Evolutionary conservation across 1,140 invertebrate species (phyloP).

Genomic region (Sesamia nonagrioides): DNA sequence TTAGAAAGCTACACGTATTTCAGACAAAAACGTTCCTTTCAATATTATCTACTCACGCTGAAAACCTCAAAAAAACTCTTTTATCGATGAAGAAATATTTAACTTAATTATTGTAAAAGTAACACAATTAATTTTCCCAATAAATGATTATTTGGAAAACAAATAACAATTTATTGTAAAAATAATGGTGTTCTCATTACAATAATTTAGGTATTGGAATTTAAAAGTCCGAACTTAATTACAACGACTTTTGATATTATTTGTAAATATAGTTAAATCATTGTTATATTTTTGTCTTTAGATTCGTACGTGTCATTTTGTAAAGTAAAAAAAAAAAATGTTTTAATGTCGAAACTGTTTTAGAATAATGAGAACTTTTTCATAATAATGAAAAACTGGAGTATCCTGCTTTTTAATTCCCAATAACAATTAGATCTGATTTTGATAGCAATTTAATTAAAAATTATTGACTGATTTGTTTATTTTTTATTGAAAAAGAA

Average conservation of each 20-base stretch:
- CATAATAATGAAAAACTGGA: background rate
- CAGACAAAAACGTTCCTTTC: too few species aligned
- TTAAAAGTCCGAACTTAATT: slow-evolving; percentile 43
- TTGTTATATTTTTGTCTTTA: slow-evolving; percentile 44
- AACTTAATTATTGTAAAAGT: slow-evolving; percentile 27
- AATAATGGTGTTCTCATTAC: slow-evolving; percentile 6
- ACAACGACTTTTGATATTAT: slow-evolving; percentile 49
- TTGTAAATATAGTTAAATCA: slow-evolving; percentile 49
- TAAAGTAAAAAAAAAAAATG: slow-evolving; percentile 24
- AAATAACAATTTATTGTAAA: background rate
- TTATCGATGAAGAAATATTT: slow-evolving; percentile 33
- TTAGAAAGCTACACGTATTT: too few species aligned
- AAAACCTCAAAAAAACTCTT: slow-evolving; percentile 1
- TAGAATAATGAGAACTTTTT: slow-evolving; percentile 7
- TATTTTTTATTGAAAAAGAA: background rate
- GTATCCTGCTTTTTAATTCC: background rate
- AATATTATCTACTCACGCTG: background rate
- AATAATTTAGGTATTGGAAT: slow-evolving; percentile 45
- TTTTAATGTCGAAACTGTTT: slow-evolving; percentile 21
- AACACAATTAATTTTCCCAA: slow-evolving; percentile 1
- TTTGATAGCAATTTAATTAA: background rate
- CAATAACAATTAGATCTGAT: background rate
- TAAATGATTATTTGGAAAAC: background rate
- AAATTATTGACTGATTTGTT: background rate
- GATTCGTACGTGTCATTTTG: slow-evolving; percentile 44